Base-by-base conservation (phyloP, 1,140 invertebrate species). In the Phortica variegata region DNA sequence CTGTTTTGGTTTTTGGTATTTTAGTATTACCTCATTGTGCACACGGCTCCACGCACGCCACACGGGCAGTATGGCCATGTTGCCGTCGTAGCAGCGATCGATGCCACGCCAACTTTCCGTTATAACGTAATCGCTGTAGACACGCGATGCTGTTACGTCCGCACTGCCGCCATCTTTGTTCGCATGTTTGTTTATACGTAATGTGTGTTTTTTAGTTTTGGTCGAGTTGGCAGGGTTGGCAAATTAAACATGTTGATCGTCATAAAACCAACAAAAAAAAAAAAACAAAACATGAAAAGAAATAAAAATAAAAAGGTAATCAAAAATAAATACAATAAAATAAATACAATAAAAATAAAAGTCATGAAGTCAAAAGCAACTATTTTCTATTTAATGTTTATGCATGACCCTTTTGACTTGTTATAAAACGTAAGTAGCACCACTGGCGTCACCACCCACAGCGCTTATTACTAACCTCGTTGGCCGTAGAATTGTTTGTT, bases 61-160 rank as follows among this genome's bases (percentile, higher is more conserved):
- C 61, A 73, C 65, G 49, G 69, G 69, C 57, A 73, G 65, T 70
- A 73, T 73, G 54, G 69, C 60, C 70, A 73, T 73, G 56, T 73
- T 68, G 55, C 70, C 65, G 48, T 73, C 70, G 56, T 73, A 73
- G 70, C 65, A 65, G 48, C 70, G 70, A 50, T 73, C 70, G 52
- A 73, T 70, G 55, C 70, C 70, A 48, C 62, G 65, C 70, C 69
- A 73, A 65, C 69, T 63, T 68, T 73, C 70, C 58, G 70, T 73
- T 70, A 73, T 68, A 73, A 73, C 68, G 63, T 73, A 73, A 73
- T 73, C 62, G 61, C 57, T 63, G 70, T 70, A 73, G 70, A 70
- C 70, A 73, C 70, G 70, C 70, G 61, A 73, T 70, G 58, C 60
- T 63, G 69, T 48, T 34, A 36, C 37, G 34, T 40, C 36, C 36